These are phyloP conservation scores for Stigmatopora argus DNA, from an alignment of 2,113 vertebrate genomes.

Conservation along the genomic window DNA sequence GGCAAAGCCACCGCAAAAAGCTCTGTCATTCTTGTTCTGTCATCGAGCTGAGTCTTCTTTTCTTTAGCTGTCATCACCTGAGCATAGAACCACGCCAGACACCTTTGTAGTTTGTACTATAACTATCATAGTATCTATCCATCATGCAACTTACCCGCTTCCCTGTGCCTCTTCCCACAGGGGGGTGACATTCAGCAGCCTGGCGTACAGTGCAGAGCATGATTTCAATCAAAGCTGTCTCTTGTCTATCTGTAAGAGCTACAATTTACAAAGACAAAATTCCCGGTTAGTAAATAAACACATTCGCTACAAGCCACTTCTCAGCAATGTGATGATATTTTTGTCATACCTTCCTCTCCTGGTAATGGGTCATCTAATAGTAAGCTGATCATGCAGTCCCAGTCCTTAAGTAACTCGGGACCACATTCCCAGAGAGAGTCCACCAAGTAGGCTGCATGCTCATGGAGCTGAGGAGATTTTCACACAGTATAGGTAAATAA, in stretches of 20 bases:
- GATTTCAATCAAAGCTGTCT: conserved; percentile 96
- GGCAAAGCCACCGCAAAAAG: conserved; percentile 92
- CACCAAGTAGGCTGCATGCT: conserved; percentile 96
- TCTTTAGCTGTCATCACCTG: conserved; percentile 97
- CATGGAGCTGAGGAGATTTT: conserved; percentile 80
- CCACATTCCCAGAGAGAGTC: conserved; percentile 99
- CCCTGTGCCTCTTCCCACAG: conserved; percentile 91
- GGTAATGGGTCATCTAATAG: conserved; percentile 91
- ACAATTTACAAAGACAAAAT: conserved; percentile 23
- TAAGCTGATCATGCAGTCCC: conserved; percentile 99
- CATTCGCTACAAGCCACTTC: not conserved
- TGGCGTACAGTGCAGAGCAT: conserved; percentile 98
- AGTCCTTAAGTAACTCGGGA: conserved; percentile 95
- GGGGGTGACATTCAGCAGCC: conserved; percentile 95
- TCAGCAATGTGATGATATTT: not conserved
- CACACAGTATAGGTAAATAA: conserved; percentile 7
- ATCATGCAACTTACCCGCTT: conserved; percentile 79
- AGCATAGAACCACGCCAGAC: not conserved
- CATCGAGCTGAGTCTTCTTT: conserved; percentile 94
- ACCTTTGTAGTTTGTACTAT: not conserved
- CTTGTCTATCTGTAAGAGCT: conserved; percentile 93
- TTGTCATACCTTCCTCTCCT: conserved; percentile 86
- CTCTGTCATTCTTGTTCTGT: conserved; percentile 94
- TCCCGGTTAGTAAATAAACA: conserved; percentile 73
- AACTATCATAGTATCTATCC: not conserved